phyloP scores from a whole-genome alignment of 2,797 vertebrate species.

The Pitangus sulphuratus region DNA sequence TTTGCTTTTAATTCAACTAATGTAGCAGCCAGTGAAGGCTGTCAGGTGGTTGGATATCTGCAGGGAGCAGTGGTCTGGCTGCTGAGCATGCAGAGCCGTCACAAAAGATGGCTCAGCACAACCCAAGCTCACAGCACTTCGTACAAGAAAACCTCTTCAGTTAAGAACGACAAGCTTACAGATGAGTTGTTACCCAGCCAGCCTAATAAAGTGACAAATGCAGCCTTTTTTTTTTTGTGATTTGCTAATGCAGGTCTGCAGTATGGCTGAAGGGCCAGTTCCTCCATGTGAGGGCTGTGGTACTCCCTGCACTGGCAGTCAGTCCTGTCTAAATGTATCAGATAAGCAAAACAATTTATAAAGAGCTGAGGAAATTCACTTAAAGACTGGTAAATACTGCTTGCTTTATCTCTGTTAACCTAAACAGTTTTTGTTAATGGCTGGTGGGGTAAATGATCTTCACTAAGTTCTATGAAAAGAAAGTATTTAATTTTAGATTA shows the following conservation, averaged over 20 bases:
- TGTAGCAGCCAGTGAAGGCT: not conserved
- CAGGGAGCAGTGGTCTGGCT: not conserved
- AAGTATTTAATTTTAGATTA: not conserved
- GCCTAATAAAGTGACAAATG: not conserved
- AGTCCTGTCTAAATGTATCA: not conserved
- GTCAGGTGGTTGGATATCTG: not conserved
- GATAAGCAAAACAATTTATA: constrained; percentile 45
- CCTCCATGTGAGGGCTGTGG: fast-evolving
- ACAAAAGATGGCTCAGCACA: not conserved
- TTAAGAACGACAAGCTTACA: not conserved
- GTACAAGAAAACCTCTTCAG: not conserved
- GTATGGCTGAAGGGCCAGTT: not conserved
- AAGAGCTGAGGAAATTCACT: constrained; percentile 31
- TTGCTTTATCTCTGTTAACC: constrained; percentile 29
- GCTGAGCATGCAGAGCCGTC: fast-evolving
- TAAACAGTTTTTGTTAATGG: constrained; percentile 45
- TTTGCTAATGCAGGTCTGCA: not conserved
- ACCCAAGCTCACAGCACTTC: not conserved
- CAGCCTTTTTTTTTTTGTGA: not conserved
- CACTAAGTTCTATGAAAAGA: not conserved
- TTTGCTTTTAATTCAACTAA: not conserved
- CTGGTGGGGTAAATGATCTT: not conserved
- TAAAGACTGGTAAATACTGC: constrained; percentile 14
- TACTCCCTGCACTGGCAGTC: not conserved
- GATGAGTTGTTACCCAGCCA: not conserved